These are phyloP conservation scores for Xyliphius kryptos DNA, from an alignment of 2,113 vertebrate genomes.

Conservation along the genomic window DNA sequence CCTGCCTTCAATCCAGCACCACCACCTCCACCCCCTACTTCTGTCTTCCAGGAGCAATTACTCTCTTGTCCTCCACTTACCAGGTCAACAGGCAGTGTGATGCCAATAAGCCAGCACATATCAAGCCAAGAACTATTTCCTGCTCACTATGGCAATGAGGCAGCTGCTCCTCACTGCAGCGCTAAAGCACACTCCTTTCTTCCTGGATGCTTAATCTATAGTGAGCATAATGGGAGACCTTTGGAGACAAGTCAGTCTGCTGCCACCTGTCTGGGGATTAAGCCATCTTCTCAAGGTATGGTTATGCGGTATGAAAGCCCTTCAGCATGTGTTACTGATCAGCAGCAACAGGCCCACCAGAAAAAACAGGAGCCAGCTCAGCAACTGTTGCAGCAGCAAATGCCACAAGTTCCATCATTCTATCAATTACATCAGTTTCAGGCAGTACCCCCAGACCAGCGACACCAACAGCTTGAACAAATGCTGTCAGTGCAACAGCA, in stretches of 20 bases:
- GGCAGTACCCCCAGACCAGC: too few relatives aligned
- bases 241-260: constrained; percentile 64
- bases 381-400: constrained; percentile 44
- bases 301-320: constrained; percentile 58
- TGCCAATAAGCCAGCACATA: constrained; percentile 64
- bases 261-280: constrained; percentile 86
- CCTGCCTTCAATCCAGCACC: constrained; percentile 48
- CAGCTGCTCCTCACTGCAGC: constrained; percentile 59
- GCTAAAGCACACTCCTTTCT: constrained; percentile 56
- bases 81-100: constrained; percentile 60
- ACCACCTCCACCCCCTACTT: constrained; percentile 51
- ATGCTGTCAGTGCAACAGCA: too few relatives aligned
- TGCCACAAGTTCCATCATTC: constrained; percentile 29
- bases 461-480: too few relatives aligned
- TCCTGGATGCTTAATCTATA: constrained; percentile 55
- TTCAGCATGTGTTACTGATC: constrained; percentile 53
- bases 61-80: constrained; percentile 38
- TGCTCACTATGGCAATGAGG: constrained; percentile 64
- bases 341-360: constrained; percentile 52
- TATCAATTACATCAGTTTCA: constrained; percentile 42
- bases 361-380: constrained; percentile 40
- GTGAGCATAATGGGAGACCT: constrained; percentile 60
- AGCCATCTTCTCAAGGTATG: constrained; percentile 55
- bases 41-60: constrained; percentile 64
- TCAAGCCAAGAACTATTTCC: constrained; percentile 62